Evolutionary conservation across 1,140 invertebrate species (phyloP).

Genomic region (Drosophila repleta): DNA sequence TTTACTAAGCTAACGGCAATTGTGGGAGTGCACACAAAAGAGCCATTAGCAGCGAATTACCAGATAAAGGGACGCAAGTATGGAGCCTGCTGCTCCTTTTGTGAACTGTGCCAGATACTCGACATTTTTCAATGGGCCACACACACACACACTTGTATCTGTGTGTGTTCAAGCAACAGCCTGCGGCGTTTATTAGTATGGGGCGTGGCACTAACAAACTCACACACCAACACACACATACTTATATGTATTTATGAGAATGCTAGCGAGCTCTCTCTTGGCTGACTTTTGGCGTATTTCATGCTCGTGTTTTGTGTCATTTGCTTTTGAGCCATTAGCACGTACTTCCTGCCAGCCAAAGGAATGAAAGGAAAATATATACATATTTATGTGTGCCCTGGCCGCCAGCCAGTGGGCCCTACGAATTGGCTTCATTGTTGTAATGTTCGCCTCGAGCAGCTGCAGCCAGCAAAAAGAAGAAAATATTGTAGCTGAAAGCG

Average conservation of each 20-base stretch:
- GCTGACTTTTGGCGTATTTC: constrained; percentile 68
- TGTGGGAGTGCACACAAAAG: constrained; percentile 76
- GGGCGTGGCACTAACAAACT: constrained; percentile 46
- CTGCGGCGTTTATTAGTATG: constrained; percentile 65
- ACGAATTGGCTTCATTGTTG: constrained; percentile 79
- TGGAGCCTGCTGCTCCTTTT: constrained; percentile 24
- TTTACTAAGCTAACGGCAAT: constrained; percentile 38
- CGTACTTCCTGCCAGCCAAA: constrained; percentile 61
- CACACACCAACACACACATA: constrained; percentile 15
- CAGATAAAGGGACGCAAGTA: constrained; percentile 53
- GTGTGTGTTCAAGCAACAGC: constrained; percentile 51
- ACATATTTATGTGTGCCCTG: constrained; percentile 33
- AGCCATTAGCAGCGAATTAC: constrained; percentile 79
- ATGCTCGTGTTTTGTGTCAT: constrained; percentile 67
- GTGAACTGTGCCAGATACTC: constrained; percentile 62
- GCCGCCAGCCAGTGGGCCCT: constrained; percentile 45
- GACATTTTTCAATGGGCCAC: constrained; percentile 71
- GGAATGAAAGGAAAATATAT: constrained; percentile 32
- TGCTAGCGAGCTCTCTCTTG: constrained; percentile 50
- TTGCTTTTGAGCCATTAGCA: constrained; percentile 76
- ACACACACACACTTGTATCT: constrained; percentile 2
- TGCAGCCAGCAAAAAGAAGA: constrained; percentile 6
- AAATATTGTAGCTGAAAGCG: constrained; percentile 9
- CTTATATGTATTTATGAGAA: constrained; percentile 62
- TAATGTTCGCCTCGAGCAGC: constrained; percentile 63